Evolutionary conservation across 2,113 vertebrate genomes (phyloP), one percentile per base, ranked within the genome.

Genomic region (Poecilia latipinna): DNA sequence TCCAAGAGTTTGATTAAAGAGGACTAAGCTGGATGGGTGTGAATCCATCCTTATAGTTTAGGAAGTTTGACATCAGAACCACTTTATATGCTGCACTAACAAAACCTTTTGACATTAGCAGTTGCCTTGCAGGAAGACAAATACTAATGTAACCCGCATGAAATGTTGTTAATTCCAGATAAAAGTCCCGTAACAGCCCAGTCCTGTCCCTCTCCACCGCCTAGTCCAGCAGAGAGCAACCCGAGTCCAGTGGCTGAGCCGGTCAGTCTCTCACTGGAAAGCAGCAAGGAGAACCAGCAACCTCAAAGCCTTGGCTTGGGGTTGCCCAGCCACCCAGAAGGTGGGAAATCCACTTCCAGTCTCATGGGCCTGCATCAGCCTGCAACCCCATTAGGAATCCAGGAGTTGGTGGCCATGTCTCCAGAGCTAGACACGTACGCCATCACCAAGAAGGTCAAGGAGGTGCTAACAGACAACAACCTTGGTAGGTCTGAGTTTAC

Each of bases 371-470:
- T 91, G 29, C 90, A 93, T 76, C 93, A 90, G 78, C 88, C 93
- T 82, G 95, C 96, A 51, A 93, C 94, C 12, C 83, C 95, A 0
- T 77, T 96, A 48, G 97, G 98, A 80, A 99, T 99, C 91, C 98
- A 99, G 93, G 98, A 99, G 89, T 95, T 99, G 0, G 98, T 99
- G 24, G 97, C 97, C 89, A 96, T 98, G 95, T 99, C 97, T 51
- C 94, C 97, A 0, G 98, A 99, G 89, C 93, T 99, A 72, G 98
- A 99, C 94, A 99, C 98, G 0, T 99, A 98, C 64, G 93, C 94
- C 93, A 98, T 99, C 92, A 99, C 98, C 87, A 99, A 99, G 93
- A 96, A 96, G 83, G 97, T 99, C 87, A 99, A 99, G 88, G 98
- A 99, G 83, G 98, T 99, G 89, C 94, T 99, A 84, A 99, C 97